Percentiles rank a stretch among this genome's conserved stretches.
Conservation (phyloP, 2,888 invertebrate genomes). For the Baronia brevicornis region DNA sequence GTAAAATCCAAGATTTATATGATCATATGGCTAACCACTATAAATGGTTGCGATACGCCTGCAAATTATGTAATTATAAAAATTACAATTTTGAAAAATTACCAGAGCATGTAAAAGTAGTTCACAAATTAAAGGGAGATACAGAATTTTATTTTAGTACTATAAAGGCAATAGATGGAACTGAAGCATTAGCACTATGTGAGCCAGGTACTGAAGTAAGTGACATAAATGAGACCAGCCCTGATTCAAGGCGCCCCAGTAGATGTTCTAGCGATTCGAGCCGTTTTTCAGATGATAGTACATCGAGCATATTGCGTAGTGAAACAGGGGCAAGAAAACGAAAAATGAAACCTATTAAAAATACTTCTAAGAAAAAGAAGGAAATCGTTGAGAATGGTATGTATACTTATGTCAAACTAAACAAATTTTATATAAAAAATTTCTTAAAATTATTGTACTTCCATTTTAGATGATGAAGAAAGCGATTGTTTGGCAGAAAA, state of each 20-base stretch:
- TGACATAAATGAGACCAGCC: conserved; percentile 41
- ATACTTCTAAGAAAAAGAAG: conserved; percentile 40
- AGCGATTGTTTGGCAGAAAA: conserved; percentile 30
- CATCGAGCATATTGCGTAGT: conserved; percentile 46
- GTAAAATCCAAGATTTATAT: conserved; percentile 67
- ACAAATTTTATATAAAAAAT: not conserved
- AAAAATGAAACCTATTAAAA: conserved; percentile 40
- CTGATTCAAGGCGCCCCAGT: conserved; percentile 55
- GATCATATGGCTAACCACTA: conserved; percentile 80
- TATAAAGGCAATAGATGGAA: conserved; percentile 59
- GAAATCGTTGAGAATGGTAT: conserved; percentile 36
- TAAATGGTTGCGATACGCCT: conserved; percentile 84
- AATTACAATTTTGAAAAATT: conserved; percentile 80
- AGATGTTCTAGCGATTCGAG: conserved; percentile 66
- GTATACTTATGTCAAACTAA: too few species aligned
- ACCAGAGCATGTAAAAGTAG: conserved; percentile 77
- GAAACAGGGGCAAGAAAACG: conserved; percentile 49
- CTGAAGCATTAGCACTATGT: conserved; percentile 50
- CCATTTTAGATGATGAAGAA: conserved; percentile 37
- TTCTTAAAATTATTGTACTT: not conserved
- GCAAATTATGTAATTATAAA: conserved; percentile 82
- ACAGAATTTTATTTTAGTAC: conserved; percentile 67
- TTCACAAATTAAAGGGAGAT: conserved; percentile 77
- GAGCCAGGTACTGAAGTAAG: conserved; percentile 36
- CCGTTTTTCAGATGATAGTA: conserved; percentile 62